Conservation (phyloP, 1,140 invertebrate species). For the Drosophila miranda region DNA sequence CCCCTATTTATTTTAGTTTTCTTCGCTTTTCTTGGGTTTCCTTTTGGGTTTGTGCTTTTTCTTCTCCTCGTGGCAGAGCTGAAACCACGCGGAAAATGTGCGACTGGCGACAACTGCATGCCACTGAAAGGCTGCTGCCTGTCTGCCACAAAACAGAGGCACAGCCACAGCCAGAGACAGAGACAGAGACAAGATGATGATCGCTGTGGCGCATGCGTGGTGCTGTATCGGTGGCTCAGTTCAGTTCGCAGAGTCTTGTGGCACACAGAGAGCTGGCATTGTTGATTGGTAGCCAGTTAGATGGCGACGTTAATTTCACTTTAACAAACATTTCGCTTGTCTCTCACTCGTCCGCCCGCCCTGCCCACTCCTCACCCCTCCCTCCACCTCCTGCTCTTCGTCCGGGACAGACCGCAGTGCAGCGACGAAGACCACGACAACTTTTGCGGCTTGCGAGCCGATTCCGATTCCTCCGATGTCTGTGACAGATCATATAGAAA, state of each 20-base stretch:
- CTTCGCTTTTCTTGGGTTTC: slow-evolving; percentile 25
- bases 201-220: slow-evolving; percentile 17
- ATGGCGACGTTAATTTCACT: slow-evolving; percentile 80
- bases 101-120: slow-evolving; percentile 64
- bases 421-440: slow-evolving; percentile 33
- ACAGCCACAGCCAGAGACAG: slow-evolving; percentile 18
- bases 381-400: not conserved
- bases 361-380: not conserved
- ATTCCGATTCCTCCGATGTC: slow-evolving; percentile 44
- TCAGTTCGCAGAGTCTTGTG: slow-evolving; percentile 2
- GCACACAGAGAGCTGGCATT: slow-evolving; percentile 57
- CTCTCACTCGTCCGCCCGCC: slow-evolving; percentile 15
- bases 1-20: slow-evolving; percentile 1
- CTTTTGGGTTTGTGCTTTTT: slow-evolving; percentile 36
- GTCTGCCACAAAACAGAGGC: slow-evolving; percentile 17
- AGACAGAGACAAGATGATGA: slow-evolving; percentile 19
- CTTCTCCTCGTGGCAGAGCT: slow-evolving; percentile 43
- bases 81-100: slow-evolving; percentile 73
- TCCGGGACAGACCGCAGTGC: slow-evolving; percentile 26
- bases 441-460: slow-evolving; percentile 61
- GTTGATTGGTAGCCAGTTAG: slow-evolving; percentile 74
- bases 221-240: not conserved
- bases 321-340: slow-evolving; percentile 81
- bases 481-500: slow-evolving; percentile 81
- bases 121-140: slow-evolving; percentile 61